A percentile compares a stretch with the other conserved stretches of the same genome.
Conservation (phyloP, 2,888 invertebrate species). For the Rhogogaster chlorosoma region DNA sequence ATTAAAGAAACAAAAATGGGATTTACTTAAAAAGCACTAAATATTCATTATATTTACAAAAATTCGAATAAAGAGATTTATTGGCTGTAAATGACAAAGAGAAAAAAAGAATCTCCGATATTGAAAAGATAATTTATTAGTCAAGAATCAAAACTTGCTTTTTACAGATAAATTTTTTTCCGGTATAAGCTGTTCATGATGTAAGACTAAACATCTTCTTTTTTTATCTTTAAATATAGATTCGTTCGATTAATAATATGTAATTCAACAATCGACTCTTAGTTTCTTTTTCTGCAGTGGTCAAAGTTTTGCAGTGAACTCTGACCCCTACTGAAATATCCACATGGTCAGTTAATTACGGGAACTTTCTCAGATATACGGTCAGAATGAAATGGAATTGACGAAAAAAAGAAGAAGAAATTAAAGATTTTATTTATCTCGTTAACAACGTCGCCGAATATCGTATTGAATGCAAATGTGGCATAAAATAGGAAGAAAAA, state of each 20-base stretch:
- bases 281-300: background rate
- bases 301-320: conserved; percentile 5
- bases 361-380: background rate
- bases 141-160: background rate
- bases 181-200: background rate
- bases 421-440: background rate
- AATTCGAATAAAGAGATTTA: background rate
- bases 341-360: background rate
- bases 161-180: background rate
- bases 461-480: background rate
- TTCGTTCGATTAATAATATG: background rate
- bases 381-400: background rate
- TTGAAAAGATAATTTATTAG: background rate
- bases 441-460: background rate
- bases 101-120: background rate
- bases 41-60: background rate
- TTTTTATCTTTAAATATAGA: background rate
- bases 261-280: background rate
- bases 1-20: too few relatives aligned
- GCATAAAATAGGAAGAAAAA: background rate
- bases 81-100: too few relatives aligned
- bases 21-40: background rate
- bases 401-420: background rate
- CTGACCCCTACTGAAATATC: background rate
- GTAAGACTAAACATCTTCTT: background rate